Base-by-base conservation (phyloP, 2,797 vertebrate genomes). In the Falco peregrinus region DNA sequence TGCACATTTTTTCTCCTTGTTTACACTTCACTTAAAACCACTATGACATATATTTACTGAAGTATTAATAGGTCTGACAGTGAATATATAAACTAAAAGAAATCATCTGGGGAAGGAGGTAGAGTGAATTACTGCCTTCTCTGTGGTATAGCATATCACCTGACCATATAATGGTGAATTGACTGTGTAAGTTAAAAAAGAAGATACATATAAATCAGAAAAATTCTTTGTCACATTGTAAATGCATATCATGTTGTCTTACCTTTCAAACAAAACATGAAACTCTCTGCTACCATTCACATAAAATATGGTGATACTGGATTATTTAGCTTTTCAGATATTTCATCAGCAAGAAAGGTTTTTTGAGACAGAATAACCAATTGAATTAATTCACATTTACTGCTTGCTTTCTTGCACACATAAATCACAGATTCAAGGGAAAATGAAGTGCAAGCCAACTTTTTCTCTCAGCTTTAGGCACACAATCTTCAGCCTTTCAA, bases 301-400 rank as follows among this genome's bases (percentile, higher is more conserved):
- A 77, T 92, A 93, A 97, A 96, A 94, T 93, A 90, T 43, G 33
- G 54, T 94, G 91, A 95, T 57, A 92, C 19, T 74, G 39, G 57
- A 13, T 96, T 95, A 79, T 97, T 97, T 96, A 97, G 74, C 31
- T 97, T 91, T 91, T 93, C 89, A 97, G 80, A 59, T 96, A 94
- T 95, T 97, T 97, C 60, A 96, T 94, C 70, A 80, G 33, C 77
- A 73, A 84, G 70, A 87, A 87, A 80, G 41, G 4, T 5, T 86
- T 92, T 90, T 89, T 87, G 83, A 90, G 80, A 77, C 68, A 95
- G 80, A 96, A 95, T 92, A 90, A 65, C 33, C 84, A 94, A 70
- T n/a, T 70, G 37, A 53, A 93, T 96, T 95, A 12, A 94, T 92
- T 96, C 84, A 80, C 80, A 76, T 90, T 96, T 95, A 67, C 78